A percentile compares a stretch with the other conserved stretches of the same genome.
Conservation (phyloP, 1,140 invertebrate species). For the Gyrodactylus salaris region DNA sequence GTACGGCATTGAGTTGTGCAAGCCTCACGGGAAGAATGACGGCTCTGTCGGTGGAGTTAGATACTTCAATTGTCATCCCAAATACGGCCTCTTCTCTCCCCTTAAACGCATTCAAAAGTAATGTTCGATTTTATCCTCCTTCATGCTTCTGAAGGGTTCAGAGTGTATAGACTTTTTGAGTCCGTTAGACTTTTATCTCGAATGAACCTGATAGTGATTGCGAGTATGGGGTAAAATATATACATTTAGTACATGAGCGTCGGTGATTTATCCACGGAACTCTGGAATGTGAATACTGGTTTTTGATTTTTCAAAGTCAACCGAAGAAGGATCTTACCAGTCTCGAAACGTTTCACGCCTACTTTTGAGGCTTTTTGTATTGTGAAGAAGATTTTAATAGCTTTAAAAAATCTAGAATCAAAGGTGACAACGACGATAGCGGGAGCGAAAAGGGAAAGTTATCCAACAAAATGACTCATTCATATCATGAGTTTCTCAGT, state of each 20-base stretch:
- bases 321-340: too few relatives aligned
- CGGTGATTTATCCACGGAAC: too few relatives aligned
- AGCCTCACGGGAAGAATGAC: slow-evolving; percentile 21
- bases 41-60: slow-evolving; percentile 18
- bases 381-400: too few relatives aligned
- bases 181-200: slow-evolving; percentile 5
- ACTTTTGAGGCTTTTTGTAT: too few relatives aligned
- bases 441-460: neutral
- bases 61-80: slow-evolving; percentile 18
- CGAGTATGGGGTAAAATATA: neutral
- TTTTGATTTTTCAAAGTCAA: too few relatives aligned
- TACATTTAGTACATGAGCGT: too few relatives aligned
- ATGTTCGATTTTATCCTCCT: too few relatives aligned
- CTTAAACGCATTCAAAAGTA: slow-evolving; percentile 10
- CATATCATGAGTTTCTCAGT: neutral
- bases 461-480: neutral
- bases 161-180: too few relatives aligned
- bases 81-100: slow-evolving; percentile 20
- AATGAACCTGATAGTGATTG: neutral
- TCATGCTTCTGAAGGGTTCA: too few relatives aligned
- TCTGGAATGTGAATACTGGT: too few relatives aligned
- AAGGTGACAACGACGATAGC: neutral
- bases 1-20: slow-evolving; percentile 24
- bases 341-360: too few relatives aligned
- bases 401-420: too few relatives aligned